Percentiles rank a stretch among this genome's conserved stretches.
These are phyloP conservation scores for Brachyistius frenatus DNA, from an alignment of 2,113 vertebrate genomes.

Conservation along the genomic window DNA sequence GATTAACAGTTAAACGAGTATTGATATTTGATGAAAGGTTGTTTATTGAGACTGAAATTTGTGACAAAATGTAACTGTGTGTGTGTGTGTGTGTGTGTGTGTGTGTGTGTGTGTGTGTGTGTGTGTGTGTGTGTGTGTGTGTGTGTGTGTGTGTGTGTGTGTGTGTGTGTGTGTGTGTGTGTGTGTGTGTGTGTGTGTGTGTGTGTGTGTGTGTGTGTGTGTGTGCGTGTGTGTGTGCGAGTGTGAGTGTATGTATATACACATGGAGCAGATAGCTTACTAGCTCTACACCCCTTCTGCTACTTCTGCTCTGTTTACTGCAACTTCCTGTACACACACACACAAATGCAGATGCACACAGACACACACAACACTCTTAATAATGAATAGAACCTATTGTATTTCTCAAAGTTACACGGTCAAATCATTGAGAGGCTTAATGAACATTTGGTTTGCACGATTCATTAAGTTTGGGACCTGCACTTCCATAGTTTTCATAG, in stretches of 20 bases:
- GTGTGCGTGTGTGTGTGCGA: neutral
- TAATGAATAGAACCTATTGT: slow-evolving; percentile 6
- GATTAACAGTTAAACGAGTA: neutral
- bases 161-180: neutral
- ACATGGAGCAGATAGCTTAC: slow-evolving; percentile 56
- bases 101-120: slow-evolving; percentile 3
- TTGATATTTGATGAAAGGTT: too few species aligned
- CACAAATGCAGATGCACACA: slow-evolving; percentile 18
- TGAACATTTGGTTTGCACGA: slow-evolving; percentile 6
- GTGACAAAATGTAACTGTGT: slow-evolving; percentile 1
- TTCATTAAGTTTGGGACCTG: slow-evolving; percentile 17
- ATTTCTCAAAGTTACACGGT: slow-evolving; percentile 16
- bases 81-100: neutral
- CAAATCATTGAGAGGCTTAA: slow-evolving; percentile 37
- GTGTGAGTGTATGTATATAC: slow-evolving; percentile 18
- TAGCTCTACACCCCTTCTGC: slow-evolving; percentile 66
- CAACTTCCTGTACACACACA: slow-evolving; percentile 12
- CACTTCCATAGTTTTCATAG: neutral
- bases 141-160: slow-evolving; percentile 4
- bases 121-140: slow-evolving; percentile 2
- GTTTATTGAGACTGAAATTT: too few species aligned
- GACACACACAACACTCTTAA: slow-evolving; percentile 7
- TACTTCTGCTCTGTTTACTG: slow-evolving; percentile 34
- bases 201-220: slow-evolving; percentile 1
- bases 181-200: neutral